A percentile compares a stretch with the other conserved stretches of the same genome.
These are phyloP conservation scores for Natator depressus DNA, from an alignment of 2,113 vertebrate genomes.

Conservation along the genomic window DNA sequence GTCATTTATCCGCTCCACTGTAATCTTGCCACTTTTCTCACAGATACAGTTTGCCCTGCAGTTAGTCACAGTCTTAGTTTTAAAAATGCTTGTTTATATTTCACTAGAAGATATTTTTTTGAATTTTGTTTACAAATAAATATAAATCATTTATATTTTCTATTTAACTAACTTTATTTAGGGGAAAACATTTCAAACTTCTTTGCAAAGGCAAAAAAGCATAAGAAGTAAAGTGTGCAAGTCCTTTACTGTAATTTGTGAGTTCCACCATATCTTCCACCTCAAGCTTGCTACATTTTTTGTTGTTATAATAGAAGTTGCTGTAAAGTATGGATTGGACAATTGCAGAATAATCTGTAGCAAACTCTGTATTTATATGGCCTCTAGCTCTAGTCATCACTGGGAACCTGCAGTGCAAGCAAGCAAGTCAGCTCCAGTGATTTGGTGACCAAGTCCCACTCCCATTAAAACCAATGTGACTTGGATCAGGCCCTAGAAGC, in stretches of 20 bases:
- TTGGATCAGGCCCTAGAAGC: neutral
- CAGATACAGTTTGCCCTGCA: neutral
- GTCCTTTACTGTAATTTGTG: neutral
- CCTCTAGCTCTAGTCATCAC: neutral
- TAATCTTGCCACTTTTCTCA: neutral
- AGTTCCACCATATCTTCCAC: neutral
- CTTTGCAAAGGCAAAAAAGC: neutral
- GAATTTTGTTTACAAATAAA: neutral
- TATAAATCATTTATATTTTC: neutral
- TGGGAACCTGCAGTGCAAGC: neutral
- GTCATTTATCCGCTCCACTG: neutral
- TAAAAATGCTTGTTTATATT: neutral
- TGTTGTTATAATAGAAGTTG: neutral
- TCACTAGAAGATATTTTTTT: neutral
- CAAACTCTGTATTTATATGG: neutral
- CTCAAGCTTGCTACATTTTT: rapidly evolving
- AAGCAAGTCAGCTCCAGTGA: rapidly evolving
- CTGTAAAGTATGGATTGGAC: neutral
- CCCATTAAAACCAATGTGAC: neutral
- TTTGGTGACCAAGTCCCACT: neutral
- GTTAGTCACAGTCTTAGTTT: neutral
- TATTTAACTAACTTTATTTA: neutral
- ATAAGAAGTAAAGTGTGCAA: neutral
- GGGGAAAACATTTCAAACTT: neutral
- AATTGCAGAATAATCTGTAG: neutral